phyloP scores from a whole-genome alignment of 2,113 vertebrate species.

The Carassius gibelio region DNA sequence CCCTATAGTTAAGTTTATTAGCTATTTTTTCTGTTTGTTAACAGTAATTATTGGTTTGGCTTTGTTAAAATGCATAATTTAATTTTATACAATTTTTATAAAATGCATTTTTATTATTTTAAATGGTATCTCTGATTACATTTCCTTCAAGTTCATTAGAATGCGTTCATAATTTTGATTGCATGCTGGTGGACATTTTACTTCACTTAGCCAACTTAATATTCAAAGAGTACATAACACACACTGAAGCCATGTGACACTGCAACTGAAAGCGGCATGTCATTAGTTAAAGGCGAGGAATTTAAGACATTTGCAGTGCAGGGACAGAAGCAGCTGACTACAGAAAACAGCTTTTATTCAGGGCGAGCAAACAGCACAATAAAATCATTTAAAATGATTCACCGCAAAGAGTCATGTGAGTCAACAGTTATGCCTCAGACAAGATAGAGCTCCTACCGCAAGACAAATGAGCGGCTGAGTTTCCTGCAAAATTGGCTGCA shows the following conservation, averaged over 20 bases:
- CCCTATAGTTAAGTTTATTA: neutral
- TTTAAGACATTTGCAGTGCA: neutral
- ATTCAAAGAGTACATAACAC: neutral
- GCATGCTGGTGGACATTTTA: neutral
- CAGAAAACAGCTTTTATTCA: conserved; percentile 11
- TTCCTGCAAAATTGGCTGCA: conserved; percentile 15
- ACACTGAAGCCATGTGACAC: neutral
- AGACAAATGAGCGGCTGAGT: conserved; percentile 18
- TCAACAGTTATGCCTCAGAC: neutral
- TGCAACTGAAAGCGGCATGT: neutral
- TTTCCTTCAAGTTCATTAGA: neutral
- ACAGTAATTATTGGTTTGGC: neutral
- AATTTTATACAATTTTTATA: no score
- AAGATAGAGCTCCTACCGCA: conserved; percentile 16
- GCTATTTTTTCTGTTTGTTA: neutral
- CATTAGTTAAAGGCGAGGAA: neutral
- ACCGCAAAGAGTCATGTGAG: conserved; percentile 16
- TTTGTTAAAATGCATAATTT: neutral
- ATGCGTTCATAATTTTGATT: neutral
- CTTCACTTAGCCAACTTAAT: neutral
- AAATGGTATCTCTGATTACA: neutral
- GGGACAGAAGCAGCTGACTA: conserved; percentile 1
- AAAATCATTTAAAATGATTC: conserved; percentile 18
- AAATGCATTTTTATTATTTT: neutral
- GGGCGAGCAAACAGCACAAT: conserved; percentile 11